phyloP scores from a whole-genome alignment of 2,113 vertebrate species.

The Rynchops niger region DNA sequence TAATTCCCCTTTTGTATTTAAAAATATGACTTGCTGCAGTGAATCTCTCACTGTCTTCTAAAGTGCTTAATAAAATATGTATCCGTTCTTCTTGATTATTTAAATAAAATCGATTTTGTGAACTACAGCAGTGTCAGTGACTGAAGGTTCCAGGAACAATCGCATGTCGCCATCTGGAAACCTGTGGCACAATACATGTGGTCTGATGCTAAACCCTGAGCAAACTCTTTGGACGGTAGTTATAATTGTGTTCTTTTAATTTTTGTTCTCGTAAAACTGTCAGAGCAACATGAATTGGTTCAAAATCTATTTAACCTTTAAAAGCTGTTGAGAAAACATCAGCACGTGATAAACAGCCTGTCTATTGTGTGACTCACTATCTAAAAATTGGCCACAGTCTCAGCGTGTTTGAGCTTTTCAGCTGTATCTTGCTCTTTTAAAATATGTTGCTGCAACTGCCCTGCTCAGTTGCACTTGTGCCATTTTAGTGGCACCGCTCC shows the following conservation, averaged over 20 bases:
- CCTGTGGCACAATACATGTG: neutral
- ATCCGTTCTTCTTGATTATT: neutral
- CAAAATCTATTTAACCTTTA: neutral
- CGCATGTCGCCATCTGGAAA: accelerated
- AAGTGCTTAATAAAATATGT: conserved; percentile 2
- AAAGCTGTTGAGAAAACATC: neutral
- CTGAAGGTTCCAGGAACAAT: neutral
- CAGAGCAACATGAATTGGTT: neutral
- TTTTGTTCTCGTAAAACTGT: neutral
- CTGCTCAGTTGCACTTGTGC: neutral
- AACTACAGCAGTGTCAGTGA: neutral
- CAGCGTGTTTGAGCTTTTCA: neutral
- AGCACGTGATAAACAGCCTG: neutral
- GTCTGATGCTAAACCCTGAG: neutral
- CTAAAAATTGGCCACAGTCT: neutral
- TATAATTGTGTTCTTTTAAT: neutral
- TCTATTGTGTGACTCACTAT: neutral
- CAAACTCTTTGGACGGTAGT: neutral
- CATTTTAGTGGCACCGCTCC: neutral
- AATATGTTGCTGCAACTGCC: neutral
- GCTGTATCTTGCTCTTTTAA: neutral
- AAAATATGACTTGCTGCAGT: neutral
- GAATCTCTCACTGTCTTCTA: neutral
- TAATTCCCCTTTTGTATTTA: conserved; percentile 1
- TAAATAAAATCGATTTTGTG: neutral